These are phyloP conservation scores for Eumaeus atala DNA, from an alignment of 1,140 invertebrate genomes.

Conservation along the genomic window DNA sequence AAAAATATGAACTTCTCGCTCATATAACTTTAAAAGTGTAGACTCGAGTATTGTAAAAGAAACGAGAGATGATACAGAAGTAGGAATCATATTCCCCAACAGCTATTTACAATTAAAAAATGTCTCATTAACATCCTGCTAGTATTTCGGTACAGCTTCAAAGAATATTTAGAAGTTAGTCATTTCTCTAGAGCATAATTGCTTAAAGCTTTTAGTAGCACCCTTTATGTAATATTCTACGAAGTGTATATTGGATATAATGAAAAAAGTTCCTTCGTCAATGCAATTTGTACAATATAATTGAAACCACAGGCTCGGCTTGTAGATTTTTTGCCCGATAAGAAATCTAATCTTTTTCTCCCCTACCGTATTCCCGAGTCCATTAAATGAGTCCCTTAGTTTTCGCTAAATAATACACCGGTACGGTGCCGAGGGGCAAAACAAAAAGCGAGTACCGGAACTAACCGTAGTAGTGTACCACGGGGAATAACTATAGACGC, in stretches of 20 bases:
- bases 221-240: too few relatives aligned
- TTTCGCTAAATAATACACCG: conserved; percentile 68
- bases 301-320: conserved; percentile 28
- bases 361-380: conserved; percentile 50
- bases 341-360: conserved; percentile 67
- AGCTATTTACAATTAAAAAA: too few relatives aligned
- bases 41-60: too few relatives aligned
- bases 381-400: conserved; percentile 62
- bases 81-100: too few relatives aligned
- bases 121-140: too few relatives aligned
- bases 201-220: too few relatives aligned
- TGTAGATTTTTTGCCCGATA: conserved; percentile 57
- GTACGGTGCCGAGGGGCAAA: conserved; percentile 50
- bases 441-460: conserved; percentile 64
- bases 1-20: too few relatives aligned
- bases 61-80: too few relatives aligned
- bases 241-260: background rate
- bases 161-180: too few relatives aligned
- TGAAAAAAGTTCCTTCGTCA: conserved; percentile 24
- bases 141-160: too few relatives aligned
- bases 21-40: too few relatives aligned
- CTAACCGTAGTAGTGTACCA: conserved; percentile 52
- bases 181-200: too few relatives aligned
- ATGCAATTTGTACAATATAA: conserved; percentile 43
- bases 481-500: conserved; percentile 46